Conservation (phyloP, 2,113 vertebrate species). For the Chaetura pelagica region DNA sequence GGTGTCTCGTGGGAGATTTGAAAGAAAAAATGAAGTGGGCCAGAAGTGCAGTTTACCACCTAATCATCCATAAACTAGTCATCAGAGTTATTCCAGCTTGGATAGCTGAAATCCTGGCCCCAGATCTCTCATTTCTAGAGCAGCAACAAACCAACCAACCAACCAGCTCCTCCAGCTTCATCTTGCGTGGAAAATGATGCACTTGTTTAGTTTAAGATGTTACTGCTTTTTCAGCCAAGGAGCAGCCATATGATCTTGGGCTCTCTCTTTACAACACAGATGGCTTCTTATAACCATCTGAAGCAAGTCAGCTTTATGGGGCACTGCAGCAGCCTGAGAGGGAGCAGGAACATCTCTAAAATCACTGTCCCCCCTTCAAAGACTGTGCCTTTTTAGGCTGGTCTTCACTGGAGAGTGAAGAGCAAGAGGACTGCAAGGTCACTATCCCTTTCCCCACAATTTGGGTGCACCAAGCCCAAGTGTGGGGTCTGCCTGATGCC, state of each 20-base stretch:
- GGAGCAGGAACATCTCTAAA: not conserved
- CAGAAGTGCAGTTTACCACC: not conserved
- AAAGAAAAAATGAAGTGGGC: not conserved
- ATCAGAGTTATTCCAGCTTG: not conserved
- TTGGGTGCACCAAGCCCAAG: fast-evolving
- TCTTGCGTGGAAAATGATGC: not conserved
- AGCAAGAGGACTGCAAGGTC: not conserved
- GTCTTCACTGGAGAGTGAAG: not conserved
- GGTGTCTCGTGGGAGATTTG: not conserved
- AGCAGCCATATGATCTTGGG: not conserved
- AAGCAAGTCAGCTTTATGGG: not conserved
- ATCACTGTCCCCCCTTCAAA: not conserved
- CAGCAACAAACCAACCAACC: not conserved
- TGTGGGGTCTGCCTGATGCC: not conserved
- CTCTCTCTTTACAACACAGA: not conserved
- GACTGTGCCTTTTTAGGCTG: not conserved
- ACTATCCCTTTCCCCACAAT: not conserved
- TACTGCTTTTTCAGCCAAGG: not conserved
- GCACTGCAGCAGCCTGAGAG: not conserved
- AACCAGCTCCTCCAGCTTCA: not conserved
- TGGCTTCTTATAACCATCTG: not conserved
- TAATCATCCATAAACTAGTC: not conserved
- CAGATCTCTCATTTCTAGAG: not conserved
- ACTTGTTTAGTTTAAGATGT: fast-evolving
- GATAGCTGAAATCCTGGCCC: not conserved